Percentiles rank a stretch among this genome's conserved stretches.
Evolutionary conservation across 2,888 invertebrate genomes (phyloP).

Genomic region (Standfussiana lucernea): DNA sequence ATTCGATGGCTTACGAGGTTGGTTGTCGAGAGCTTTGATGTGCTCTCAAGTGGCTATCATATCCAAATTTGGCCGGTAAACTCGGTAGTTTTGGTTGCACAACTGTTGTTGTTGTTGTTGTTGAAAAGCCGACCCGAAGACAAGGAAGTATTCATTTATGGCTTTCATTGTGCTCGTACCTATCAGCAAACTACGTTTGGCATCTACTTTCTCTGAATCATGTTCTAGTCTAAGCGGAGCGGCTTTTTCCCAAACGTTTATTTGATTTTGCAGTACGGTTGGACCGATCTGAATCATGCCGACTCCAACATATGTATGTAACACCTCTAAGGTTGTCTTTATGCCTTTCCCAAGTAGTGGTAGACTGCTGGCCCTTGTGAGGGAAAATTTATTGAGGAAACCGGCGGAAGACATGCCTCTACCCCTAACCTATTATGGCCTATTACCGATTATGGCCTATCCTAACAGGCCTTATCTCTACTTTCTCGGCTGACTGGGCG

Average conservation of each 20-base stretch:
- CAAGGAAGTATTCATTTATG: background rate
- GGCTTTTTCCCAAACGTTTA: background rate
- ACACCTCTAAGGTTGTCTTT: background rate
- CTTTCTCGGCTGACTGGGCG: too few species aligned
- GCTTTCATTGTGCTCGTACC: background rate
- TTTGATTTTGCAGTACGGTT: background rate
- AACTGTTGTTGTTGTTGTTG: too few species aligned
- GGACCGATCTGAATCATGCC: background rate
- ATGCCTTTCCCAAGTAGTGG: background rate
- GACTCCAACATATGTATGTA: background rate
- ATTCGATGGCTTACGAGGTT: background rate
- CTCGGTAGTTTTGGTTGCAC: too few species aligned
- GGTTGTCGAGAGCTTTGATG: background rate
- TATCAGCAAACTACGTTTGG: background rate
- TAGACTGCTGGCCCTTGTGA: background rate
- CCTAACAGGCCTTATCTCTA: too few species aligned
- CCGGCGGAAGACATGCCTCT: background rate
- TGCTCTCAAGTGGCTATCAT: background rate
- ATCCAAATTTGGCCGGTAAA: too few species aligned
- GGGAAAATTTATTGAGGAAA: background rate
- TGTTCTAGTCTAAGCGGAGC: background rate
- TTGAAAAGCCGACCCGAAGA: too few species aligned
- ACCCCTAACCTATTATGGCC: background rate
- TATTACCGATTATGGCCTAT: background rate
- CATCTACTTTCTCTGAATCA: background rate